phyloP scores from a whole-genome alignment of 2,888 invertebrate genomes.

The Drosophila picticornis region DNA sequence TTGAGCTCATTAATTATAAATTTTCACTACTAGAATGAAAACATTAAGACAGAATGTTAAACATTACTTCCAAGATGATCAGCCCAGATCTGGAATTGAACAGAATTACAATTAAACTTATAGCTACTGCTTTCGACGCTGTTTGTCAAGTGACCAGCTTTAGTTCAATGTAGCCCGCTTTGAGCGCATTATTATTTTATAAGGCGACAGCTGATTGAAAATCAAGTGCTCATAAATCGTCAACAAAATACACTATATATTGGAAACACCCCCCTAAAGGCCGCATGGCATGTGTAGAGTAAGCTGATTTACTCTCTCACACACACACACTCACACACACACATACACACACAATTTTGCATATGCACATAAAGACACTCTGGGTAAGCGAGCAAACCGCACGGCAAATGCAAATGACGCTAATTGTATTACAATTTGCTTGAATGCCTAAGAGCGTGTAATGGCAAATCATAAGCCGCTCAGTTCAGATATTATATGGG shows the following conservation, averaged over 20 bases:
- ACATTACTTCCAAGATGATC: slow-evolving; percentile 2
- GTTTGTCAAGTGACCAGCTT: slow-evolving; percentile 20
- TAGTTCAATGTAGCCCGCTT: slow-evolving; percentile 36
- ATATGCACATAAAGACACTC: slow-evolving; percentile 12
- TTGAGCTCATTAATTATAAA: neutral
- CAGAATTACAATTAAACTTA: neutral
- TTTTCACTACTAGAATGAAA: neutral
- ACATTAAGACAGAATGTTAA: neutral
- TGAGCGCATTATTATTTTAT: slow-evolving; percentile 70
- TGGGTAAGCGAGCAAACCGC: neutral
- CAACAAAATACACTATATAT: slow-evolving; percentile 5
- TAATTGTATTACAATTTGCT: slow-evolving; percentile 80
- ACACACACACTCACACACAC: slow-evolving; percentile 3
- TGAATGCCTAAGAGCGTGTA: slow-evolving; percentile 73
- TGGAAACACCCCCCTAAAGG: slow-evolving; percentile 5
- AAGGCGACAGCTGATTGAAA: slow-evolving; percentile 75
- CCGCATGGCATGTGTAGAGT: slow-evolving; percentile 44
- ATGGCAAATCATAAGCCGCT: slow-evolving; percentile 75
- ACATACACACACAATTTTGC: slow-evolving; percentile 3
- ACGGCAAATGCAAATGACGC: slow-evolving; percentile 73
- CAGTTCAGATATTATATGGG: slow-evolving; percentile 61
- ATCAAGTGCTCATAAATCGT: slow-evolving; percentile 36
- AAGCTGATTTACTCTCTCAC: slow-evolving; percentile 57
- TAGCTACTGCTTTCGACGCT: neutral
- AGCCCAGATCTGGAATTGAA: neutral